Base-by-base conservation (phyloP, 2,888 invertebrate genomes). In the Parthenolecanium corni region DNA sequence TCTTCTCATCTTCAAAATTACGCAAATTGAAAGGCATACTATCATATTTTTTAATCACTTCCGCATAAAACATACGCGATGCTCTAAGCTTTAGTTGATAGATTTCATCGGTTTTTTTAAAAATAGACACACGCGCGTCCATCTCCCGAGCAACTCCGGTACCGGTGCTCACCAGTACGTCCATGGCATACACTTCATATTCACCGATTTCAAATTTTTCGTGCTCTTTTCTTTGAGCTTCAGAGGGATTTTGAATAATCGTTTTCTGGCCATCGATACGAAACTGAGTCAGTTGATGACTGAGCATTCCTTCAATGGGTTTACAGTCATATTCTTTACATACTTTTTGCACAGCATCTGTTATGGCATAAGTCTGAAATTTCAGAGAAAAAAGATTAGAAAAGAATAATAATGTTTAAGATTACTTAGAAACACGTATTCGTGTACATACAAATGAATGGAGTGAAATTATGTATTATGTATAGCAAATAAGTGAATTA, bases 181-280 rank as follows among this genome's bases (percentile, higher is more conserved):
- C 97, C 81, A 98, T 89, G 24, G 92, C 96, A 76, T 95, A 98
- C 0, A 96, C 97, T 77, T 99, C 98, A 74, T 96, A 87, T 61
- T 88, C 86, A 73, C 95, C 95, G 73, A 99, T 84, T 65, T 88
- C 89, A 72, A 87, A 89, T 74, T 96, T 96, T 75, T 97, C 97
- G 74, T 96, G 93, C 72, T 97, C 97, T 72, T 94, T 93, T 70
- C 89, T 86, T 74, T 96, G 96, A 25, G 89, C 87, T 73, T 98
- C 97, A 69, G 88, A 91, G 20, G 98, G 97, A 76, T 98, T 98
- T 75, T 96, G 91, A 71, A 93, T 92, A 68, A 94, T 90, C 23
- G 91, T 89, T 76, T 98, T 99, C 71, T 96, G 96, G 18, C 97
- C 97, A 75, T 98, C 96, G 73, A 96, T 96, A 74, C 89, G 87